Percentiles rank a stretch among this genome's conserved stretches.
These are phyloP conservation scores for Propithecus deckenii DNA, from an alignment of 2,797 vertebrate species.

Conservation along the genomic window DNA sequence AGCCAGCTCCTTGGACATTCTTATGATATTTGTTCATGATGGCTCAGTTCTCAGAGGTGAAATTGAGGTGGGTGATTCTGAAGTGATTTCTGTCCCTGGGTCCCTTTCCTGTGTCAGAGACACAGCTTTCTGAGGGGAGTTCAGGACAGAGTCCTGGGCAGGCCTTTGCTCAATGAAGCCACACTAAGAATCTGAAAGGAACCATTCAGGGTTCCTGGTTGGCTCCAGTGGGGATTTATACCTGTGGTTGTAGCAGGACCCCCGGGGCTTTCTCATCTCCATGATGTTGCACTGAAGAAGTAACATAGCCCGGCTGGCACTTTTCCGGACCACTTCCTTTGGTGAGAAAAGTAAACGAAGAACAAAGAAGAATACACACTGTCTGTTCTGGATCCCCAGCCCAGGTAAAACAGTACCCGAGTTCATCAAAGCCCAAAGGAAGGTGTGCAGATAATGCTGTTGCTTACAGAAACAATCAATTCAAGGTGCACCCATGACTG, in stretches of 20 bases:
- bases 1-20: not conserved
- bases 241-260: not conserved
- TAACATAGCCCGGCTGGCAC: not conserved
- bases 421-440: not conserved
- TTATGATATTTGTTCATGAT: not conserved
- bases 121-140: not conserved
- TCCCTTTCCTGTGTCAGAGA: not conserved
- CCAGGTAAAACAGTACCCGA: not conserved
- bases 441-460: not conserved
- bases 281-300: not conserved
- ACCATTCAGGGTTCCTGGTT: not conserved
- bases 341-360: not conserved
- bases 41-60: not conserved
- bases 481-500: not conserved
- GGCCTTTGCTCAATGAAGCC: not conserved
- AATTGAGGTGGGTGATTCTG: not conserved
- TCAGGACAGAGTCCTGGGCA: conserved; percentile 1
- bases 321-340: not conserved
- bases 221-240: not conserved
- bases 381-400: not conserved
- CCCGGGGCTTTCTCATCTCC: not conserved
- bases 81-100: not conserved
- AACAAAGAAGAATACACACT: not conserved
- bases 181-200: not conserved
- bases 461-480: not conserved